phyloP scores from a whole-genome alignment of 2,113 vertebrate species.

The Cochlearius cochlearius region DNA sequence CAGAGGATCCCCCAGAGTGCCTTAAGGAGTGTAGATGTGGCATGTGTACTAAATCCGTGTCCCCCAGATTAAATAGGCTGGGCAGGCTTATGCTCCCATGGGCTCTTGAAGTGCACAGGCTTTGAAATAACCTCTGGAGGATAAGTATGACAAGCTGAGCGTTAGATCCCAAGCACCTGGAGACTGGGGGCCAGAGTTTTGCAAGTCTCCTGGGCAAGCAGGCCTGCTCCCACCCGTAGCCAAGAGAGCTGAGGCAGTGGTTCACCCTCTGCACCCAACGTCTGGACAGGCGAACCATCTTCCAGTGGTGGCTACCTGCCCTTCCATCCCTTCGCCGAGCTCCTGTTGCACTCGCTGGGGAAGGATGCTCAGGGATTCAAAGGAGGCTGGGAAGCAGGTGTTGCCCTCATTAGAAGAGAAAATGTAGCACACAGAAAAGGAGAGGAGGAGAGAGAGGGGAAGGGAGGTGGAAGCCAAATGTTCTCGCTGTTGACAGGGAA shows the following conservation, averaged over 20 bases:
- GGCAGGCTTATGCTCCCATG: background rate
- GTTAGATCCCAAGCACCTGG: background rate
- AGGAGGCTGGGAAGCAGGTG: conserved; percentile 1
- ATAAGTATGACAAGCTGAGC: background rate
- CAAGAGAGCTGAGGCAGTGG: background rate
- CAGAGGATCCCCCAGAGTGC: background rate
- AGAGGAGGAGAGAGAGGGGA: background rate
- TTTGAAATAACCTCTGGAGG: background rate
- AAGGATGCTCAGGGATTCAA: background rate
- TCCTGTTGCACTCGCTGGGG: background rate
- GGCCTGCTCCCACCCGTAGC: background rate
- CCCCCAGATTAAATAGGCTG: background rate
- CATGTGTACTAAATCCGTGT: background rate
- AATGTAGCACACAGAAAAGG: background rate
- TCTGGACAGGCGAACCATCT: background rate
- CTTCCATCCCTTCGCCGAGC: background rate
- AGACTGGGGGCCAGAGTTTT: background rate
- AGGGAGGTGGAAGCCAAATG: background rate
- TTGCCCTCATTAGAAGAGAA: conserved; percentile 39
- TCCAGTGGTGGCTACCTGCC: background rate
- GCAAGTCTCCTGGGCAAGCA: background rate
- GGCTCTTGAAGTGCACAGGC: background rate
- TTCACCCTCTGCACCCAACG: background rate
- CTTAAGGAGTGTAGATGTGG: background rate
- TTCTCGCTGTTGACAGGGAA: background rate